phyloP scores from a whole-genome alignment of 1,140 invertebrate species.

The Trichonephila clavata region DNA sequence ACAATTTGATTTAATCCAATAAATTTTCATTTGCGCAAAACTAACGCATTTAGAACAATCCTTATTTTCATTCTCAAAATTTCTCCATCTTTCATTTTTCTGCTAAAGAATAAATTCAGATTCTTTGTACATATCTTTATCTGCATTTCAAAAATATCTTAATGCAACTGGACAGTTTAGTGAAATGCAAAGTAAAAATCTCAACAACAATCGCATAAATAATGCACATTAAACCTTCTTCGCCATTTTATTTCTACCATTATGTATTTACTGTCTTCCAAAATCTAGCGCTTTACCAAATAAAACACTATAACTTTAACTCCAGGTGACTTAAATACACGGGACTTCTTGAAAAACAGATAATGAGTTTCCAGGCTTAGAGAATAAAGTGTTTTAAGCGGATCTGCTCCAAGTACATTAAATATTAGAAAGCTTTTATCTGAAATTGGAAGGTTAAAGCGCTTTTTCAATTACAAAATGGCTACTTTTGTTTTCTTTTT shows the following conservation, averaged over 20 bases:
- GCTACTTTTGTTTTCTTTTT: slow-evolving; percentile 8
- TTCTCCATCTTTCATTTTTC: no score
- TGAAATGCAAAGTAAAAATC: no score
- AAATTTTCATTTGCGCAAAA: no score
- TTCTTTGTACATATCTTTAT: no score
- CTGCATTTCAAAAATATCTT: no score
- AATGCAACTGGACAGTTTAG: no score
- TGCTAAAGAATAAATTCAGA: no score
- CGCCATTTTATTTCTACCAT: background rate
- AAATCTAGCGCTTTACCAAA: background rate
- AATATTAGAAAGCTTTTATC: slow-evolving; percentile 35
- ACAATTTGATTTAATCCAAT: no score
- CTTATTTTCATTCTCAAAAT: no score
- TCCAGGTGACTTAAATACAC: background rate
- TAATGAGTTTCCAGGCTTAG: background rate
- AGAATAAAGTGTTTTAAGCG: slow-evolving; percentile 11
- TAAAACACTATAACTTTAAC: background rate
- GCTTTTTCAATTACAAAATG: slow-evolving; percentile 28
- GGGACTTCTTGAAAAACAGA: background rate
- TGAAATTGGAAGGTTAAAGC: background rate
- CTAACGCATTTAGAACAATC: no score
- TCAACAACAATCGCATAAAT: no score
- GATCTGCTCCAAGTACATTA: slow-evolving; percentile 11
- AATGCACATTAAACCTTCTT: no score
- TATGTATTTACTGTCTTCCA: background rate